These are phyloP conservation scores for Nomada fabriciana DNA, from an alignment of 2,888 invertebrate species.

Conservation along the genomic window DNA sequence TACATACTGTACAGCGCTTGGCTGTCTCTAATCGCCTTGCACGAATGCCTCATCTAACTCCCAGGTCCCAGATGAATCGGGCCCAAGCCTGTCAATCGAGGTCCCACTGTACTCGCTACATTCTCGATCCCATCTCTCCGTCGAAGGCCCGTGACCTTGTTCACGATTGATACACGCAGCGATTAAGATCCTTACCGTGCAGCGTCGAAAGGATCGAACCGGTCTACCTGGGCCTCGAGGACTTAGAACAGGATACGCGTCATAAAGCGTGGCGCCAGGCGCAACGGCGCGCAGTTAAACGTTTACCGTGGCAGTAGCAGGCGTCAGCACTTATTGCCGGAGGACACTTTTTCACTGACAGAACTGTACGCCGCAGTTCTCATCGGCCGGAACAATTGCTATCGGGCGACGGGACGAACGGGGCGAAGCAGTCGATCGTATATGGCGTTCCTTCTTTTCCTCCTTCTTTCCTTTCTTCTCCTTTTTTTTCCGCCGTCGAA, in stretches of 20 bases:
- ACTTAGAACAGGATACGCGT: constrained; percentile 58
- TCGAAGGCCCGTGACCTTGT: constrained; percentile 49
- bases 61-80: no score
- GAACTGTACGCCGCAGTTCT: neutral
- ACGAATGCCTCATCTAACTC: no score
- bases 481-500: neutral
- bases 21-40: no score
- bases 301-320: constrained; percentile 49
- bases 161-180: constrained; percentile 51
- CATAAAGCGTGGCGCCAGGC: constrained; percentile 72
- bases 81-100: no score
- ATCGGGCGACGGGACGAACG: constrained; percentile 1
- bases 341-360: neutral
- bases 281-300: constrained; percentile 64
- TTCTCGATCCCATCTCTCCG: no score
- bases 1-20: no score
- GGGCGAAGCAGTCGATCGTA: neutral
- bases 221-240: constrained; percentile 61
- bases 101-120: no score
- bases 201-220: constrained; percentile 16
- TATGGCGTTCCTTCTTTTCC: neutral
- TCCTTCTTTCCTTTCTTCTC: neutral
- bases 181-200: constrained; percentile 15
- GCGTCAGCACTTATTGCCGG: constrained; percentile 22
- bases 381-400: neutral